Evolutionary conservation across 37 sponge, comb jelly and placozoan species (phyloP), one percentile per base, ranked within the genome.

Genomic region (Diacarnus erythraeanus): DNA sequence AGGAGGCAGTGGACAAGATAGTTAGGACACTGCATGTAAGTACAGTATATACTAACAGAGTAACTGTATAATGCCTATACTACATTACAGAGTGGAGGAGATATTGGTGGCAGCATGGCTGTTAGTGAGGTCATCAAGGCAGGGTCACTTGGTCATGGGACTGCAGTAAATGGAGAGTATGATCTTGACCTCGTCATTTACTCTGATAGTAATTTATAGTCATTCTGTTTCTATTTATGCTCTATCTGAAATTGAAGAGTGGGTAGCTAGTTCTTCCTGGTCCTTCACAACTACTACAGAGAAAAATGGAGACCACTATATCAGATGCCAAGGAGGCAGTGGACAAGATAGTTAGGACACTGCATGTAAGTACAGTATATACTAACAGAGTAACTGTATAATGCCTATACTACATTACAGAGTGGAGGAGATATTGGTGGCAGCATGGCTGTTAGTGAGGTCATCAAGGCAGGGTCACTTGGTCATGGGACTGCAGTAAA

Each of bases 401-500:
- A 18, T 54, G 57, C 38, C 25, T 31, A 47, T 47, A 15, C 6
- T 47, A 47, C 25, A 69, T 3, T 39, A 69, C 51, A 63, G 51
- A 47, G 12, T 15, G 51, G 51, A 47, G 51, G 57, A 54, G 57
- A 54, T 21, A 12, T 18, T 21, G 64, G 64, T 61, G 64, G 64
- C 29, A 38, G 69, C 12, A 21, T 69, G 5, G 18, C 36, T 35
- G 6, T 67, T 27, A 69, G 42, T 27, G 75, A 86, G 35, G 47
- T 86, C 23, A 20, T 74, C 59, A 74, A 79, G 22, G 86, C 64
- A 34, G 86, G 86, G 23, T 78, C 80, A 27, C 35, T 86, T 27
- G 86, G 86, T 21, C 79, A 86, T 33, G 86, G 86, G 4, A 86
- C 86, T 26, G 73, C 76, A 40, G 86, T 86, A 20, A 71, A 79